phyloP scores from a whole-genome alignment of 2,797 vertebrate species.

The Acanthurus lineatus region DNA sequence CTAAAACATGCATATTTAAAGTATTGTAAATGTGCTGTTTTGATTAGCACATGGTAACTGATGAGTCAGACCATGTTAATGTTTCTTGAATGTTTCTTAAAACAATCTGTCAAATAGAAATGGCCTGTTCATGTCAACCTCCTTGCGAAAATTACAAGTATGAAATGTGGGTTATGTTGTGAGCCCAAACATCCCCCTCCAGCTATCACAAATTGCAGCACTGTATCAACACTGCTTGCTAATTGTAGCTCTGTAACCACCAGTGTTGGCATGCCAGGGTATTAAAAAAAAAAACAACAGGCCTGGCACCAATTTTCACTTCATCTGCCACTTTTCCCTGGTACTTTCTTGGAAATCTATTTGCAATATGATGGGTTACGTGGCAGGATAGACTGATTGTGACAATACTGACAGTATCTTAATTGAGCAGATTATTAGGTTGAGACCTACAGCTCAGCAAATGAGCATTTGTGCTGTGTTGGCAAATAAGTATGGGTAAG shows the following conservation, averaged over 20 bases:
- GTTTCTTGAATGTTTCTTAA: background rate
- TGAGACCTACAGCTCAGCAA: background rate
- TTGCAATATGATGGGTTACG: constrained; percentile 11
- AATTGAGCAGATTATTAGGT: background rate
- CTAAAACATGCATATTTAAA: constrained; percentile 7
- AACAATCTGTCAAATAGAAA: background rate
- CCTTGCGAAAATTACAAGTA: background rate
- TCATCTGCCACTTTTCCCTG: constrained; percentile 17
- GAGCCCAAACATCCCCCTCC: background rate
- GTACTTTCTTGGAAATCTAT: constrained; percentile 30
- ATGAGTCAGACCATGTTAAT: background rate
- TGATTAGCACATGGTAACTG: background rate
- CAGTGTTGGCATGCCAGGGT: constrained; percentile 3
- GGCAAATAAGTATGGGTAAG: background rate
- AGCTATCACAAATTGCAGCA: constrained; percentile 31
- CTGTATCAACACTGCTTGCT: constrained; percentile 23
- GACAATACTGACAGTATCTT: background rate
- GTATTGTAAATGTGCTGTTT: background rate
- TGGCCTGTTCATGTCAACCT: background rate
- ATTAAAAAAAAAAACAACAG: constrained; percentile 20
- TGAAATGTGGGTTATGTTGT: background rate
- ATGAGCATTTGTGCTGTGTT: background rate
- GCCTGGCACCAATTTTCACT: constrained; percentile 4
- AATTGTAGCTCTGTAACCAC: constrained; percentile 34
- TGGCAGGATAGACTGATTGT: background rate